Conservation (phyloP, 2,888 invertebrate species). For the Erannis defoliaria region DNA sequence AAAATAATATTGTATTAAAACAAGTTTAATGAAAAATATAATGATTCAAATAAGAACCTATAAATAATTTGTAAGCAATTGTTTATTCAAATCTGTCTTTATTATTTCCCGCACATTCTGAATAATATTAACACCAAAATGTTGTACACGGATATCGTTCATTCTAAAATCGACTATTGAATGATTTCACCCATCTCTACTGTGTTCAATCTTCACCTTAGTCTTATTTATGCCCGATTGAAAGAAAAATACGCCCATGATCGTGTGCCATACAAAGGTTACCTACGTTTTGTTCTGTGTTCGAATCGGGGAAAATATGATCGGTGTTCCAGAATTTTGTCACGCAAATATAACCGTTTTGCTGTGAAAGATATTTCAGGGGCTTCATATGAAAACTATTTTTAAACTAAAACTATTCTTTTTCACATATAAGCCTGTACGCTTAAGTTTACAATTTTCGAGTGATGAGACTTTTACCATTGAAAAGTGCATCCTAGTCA, state of each 20-base stretch:
- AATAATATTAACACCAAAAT: neutral
- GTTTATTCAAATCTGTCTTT: too few species aligned
- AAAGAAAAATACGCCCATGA: conserved; percentile 70
- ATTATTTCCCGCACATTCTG: too few species aligned
- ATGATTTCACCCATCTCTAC: neutral
- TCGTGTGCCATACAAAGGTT: conserved; percentile 58
- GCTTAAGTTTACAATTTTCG: too few species aligned
- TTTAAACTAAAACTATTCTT: too few species aligned
- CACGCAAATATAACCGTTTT: conserved; percentile 27
- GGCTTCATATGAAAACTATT: too few species aligned
- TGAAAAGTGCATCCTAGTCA: too few species aligned
- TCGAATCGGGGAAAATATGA: conserved; percentile 34
- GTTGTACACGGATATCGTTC: neutral
- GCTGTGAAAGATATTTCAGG: neutral
- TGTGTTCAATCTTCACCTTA: conserved; percentile 63
- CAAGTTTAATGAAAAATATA: too few species aligned
- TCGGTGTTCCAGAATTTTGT: conserved; percentile 31
- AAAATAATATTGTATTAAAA: too few species aligned
- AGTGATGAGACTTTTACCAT: too few species aligned
- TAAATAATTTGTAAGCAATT: too few species aligned
- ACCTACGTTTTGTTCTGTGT: conserved; percentile 35
- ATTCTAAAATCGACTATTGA: neutral
- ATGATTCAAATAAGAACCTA: too few species aligned
- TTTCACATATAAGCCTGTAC: too few species aligned
- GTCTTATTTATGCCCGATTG: conserved; percentile 75